These are phyloP conservation scores for Eufriesea mexicana DNA, from an alignment of 1,140 invertebrate genomes.

Conservation along the genomic window DNA sequence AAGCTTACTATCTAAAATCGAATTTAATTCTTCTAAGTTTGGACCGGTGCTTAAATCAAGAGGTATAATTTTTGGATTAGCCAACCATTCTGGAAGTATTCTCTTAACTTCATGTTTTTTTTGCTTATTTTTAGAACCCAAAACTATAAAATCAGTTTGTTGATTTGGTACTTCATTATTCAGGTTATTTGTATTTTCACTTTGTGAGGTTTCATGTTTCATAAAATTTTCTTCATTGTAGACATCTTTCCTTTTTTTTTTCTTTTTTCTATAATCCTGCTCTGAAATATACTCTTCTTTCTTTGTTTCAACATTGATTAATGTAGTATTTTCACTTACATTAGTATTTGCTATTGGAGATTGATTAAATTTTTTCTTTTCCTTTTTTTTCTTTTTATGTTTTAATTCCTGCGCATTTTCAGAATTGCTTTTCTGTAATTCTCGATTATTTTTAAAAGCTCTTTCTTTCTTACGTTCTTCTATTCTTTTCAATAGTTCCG, in stretches of 20 bases:
- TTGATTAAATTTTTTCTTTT: background rate
- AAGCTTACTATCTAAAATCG: conserved; percentile 85
- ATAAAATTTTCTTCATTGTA: background rate
- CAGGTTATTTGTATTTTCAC: conserved; percentile 18
- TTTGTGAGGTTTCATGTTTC: background rate
- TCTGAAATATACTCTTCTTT: too few relatives aligned
- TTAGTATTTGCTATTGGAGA: background rate
- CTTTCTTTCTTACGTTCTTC: conserved; percentile 80
- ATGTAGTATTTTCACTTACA: background rate
- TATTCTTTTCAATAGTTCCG: conserved; percentile 84
- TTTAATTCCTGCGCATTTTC: background rate
- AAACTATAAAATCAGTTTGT: conserved; percentile 69
- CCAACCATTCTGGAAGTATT: conserved; percentile 93
- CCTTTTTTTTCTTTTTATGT: background rate
- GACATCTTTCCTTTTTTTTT: conserved; percentile 15
- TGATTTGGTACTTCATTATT: background rate
- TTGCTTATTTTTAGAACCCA: conserved; percentile 71
- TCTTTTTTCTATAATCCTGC: conserved; percentile 23
- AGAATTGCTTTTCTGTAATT: background rate
- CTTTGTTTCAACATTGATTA: background rate
- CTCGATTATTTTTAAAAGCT: background rate
- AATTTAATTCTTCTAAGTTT: conserved; percentile 84
- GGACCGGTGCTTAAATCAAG: conserved; percentile 86
- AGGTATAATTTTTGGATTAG: conserved; percentile 89
- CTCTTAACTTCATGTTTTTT: conserved; percentile 84